Evolutionary conservation across 2,113 vertebrate genomes (phyloP).

Genomic region (Oryzias curvinotus): DNA sequence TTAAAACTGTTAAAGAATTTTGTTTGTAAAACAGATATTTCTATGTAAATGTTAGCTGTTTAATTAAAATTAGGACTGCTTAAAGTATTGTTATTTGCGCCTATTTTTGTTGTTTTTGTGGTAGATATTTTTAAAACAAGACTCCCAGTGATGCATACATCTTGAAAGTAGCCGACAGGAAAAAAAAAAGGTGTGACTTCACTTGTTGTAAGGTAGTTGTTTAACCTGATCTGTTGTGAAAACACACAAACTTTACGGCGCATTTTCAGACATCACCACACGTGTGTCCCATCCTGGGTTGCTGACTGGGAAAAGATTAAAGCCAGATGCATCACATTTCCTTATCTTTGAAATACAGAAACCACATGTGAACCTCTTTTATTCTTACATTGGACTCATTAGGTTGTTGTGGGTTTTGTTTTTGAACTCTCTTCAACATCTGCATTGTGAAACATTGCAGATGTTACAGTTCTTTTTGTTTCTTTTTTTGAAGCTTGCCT

Average conservation of each 20-base stretch:
- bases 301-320: conserved; percentile 34
- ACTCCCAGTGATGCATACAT: too few relatives aligned
- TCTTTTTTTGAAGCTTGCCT: neutral
- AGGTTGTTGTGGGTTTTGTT: conserved; percentile 26
- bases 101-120: neutral
- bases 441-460: conserved; percentile 1
- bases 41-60: neutral
- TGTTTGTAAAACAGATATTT: neutral
- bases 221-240: too few relatives aligned
- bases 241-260: too few relatives aligned
- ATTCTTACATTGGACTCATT: conserved; percentile 17
- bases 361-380: conserved; percentile 38
- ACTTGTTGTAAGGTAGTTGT: too few relatives aligned
- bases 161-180: too few relatives aligned
- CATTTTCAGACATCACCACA: neutral
- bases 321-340: conserved; percentile 27
- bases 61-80: too few relatives aligned
- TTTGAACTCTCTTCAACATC: conserved; percentile 15
- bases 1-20: too few relatives aligned
- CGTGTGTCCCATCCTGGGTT: conserved; percentile 1
- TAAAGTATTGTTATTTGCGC: neutral
- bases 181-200: too few relatives aligned
- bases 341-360: conserved; percentile 35
- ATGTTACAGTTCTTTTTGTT: neutral
- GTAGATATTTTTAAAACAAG: too few relatives aligned